Percentiles rank a stretch among this genome's conserved stretches.
Evolutionary conservation across 2,888 invertebrate species (phyloP).

Genomic region (Osedax frankpressi): DNA sequence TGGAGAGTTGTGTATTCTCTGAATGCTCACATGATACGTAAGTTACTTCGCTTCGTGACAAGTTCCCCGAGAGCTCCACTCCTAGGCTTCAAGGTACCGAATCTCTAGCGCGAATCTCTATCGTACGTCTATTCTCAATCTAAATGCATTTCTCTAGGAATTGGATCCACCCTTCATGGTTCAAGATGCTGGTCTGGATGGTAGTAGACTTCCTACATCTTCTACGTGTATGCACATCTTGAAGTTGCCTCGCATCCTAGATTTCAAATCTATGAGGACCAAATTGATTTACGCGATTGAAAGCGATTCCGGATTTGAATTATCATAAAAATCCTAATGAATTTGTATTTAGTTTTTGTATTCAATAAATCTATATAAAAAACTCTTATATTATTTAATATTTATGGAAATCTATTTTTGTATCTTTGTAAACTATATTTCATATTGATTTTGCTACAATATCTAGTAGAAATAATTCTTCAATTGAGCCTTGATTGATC

Average conservation of each 20-base stretch:
- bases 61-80: constrained; percentile 92
- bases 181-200: constrained; percentile 68
- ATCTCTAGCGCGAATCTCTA: constrained; percentile 88
- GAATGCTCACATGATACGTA: constrained; percentile 61
- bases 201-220: constrained; percentile 79
- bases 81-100: constrained; percentile 91
- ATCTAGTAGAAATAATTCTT: too few relatives aligned
- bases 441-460: too few relatives aligned
- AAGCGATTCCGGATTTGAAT: constrained; percentile 87
- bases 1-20: constrained; percentile 77
- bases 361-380: too few relatives aligned
- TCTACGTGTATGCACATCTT: constrained; percentile 96
- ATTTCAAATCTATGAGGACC: constrained; percentile 62
- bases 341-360: too few relatives aligned
- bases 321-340: too few relatives aligned
- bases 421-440: too few relatives aligned
- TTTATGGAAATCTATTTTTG: too few relatives aligned
- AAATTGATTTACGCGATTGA: constrained; percentile 84
- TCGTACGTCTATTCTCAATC: constrained; percentile 71
- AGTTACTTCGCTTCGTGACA: constrained; percentile 89
- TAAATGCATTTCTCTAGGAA: constrained; percentile 54
- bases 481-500: too few relatives aligned
- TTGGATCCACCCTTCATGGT: constrained; percentile 90
- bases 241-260: constrained; percentile 79
- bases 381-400: too few relatives aligned